Conservation (phyloP, 2,888 invertebrate species). For the Cheilosia vulpina region DNA sequence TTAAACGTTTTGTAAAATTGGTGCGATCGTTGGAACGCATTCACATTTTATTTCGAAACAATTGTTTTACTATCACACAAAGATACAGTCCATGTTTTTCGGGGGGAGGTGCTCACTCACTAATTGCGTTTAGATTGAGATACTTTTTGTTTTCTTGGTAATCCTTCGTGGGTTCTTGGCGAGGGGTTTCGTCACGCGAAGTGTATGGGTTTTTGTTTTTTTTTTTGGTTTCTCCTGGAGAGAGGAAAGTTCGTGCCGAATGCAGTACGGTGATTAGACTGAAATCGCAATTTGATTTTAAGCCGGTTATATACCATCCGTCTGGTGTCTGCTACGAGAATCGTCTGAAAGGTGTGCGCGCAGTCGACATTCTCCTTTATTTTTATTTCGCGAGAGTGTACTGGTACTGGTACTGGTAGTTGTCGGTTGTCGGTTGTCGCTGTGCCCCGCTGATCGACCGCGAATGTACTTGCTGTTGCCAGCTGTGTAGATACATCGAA, state of each 20-base stretch:
- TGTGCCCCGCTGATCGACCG: conserved; percentile 40
- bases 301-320: conserved; percentile 84
- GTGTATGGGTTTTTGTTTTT: background rate
- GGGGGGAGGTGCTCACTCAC: conserved; percentile 29
- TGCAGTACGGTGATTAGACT: conserved; percentile 84
- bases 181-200: conserved; percentile 16
- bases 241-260: conserved; percentile 66
- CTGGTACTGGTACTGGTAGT: conserved; percentile 6
- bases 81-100: conserved; percentile 27
- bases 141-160: conserved; percentile 22
- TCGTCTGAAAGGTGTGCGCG: conserved; percentile 72
- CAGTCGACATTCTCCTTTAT: conserved; percentile 72
- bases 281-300: conserved; percentile 84
- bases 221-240: conserved; percentile 14
- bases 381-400: conserved; percentile 30
- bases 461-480: conserved; percentile 21
- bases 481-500: conserved; percentile 40
- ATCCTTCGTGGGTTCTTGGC: conserved; percentile 8
- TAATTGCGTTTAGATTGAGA: conserved; percentile 7
- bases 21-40: conserved; percentile 61
- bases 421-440: background rate
- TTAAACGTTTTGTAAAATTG: conserved; percentile 55
- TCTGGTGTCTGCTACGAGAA: conserved; percentile 75
- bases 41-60: conserved; percentile 69
- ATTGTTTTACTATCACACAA: conserved; percentile 37